These are phyloP conservation scores for Maniola jurtina DNA, from an alignment of 1,140 invertebrate genomes.

Conservation along the genomic window DNA sequence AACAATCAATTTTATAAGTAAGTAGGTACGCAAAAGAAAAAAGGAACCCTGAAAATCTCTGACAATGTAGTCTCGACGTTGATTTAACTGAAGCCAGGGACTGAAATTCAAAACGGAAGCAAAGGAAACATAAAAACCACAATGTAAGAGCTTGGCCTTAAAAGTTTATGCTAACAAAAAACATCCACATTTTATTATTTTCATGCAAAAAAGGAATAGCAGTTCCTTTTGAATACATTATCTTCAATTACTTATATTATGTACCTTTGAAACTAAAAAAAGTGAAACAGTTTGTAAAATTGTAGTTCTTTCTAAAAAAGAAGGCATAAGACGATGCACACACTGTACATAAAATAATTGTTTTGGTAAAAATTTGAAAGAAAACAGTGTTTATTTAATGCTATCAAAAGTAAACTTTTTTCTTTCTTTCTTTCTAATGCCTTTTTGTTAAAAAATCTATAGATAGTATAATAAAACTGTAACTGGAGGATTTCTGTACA, in stretches of 20 bases:
- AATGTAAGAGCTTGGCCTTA: slow-evolving; percentile 22
- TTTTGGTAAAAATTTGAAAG: too few species aligned
- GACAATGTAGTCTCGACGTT: slow-evolving; percentile 9
- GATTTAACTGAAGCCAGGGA: slow-evolving; percentile 20
- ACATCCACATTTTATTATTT: slow-evolving; percentile 7
- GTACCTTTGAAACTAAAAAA: neutral
- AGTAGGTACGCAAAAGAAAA: neutral
- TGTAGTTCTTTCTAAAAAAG: too few species aligned
- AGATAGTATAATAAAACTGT: too few species aligned
- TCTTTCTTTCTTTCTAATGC: too few species aligned
- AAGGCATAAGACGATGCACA: too few species aligned
- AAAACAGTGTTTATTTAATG: too few species aligned
- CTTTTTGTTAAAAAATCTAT: too few species aligned
- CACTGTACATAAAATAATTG: too few species aligned
- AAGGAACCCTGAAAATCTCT: neutral
- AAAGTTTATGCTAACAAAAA: slow-evolving; percentile 27
- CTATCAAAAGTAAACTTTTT: too few species aligned
- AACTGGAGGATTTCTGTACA: too few species aligned
- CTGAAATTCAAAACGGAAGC: slow-evolving; percentile 24
- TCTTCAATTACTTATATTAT: neutral
- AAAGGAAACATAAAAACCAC: slow-evolving; percentile 25
- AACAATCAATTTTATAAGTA: too few species aligned
- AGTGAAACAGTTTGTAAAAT: neutral
- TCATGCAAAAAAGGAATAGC: slow-evolving; percentile 3
- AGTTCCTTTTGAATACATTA: neutral